Percentiles rank a stretch among this genome's conserved stretches.
Conservation (phyloP, 2,797 vertebrate genomes). For the Anguilla pacifica region DNA sequence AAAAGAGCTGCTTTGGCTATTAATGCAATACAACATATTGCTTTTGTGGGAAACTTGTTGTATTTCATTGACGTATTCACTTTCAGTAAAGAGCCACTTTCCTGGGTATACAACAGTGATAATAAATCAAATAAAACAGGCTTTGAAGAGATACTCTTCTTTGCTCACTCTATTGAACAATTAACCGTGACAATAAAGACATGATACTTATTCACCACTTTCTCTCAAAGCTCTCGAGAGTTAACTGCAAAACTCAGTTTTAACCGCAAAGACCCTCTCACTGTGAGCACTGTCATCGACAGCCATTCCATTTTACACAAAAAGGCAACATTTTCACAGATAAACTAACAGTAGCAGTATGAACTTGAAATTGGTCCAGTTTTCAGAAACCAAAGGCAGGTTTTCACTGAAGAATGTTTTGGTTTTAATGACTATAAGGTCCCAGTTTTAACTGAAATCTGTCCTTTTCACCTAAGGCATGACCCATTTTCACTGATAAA, state of each 20-base stretch:
- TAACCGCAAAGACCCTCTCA: not conserved
- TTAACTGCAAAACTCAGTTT: not conserved
- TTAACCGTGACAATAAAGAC: not conserved
- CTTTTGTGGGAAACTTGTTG: not conserved
- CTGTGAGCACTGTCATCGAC: not conserved
- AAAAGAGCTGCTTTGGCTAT: not conserved
- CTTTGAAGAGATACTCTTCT: not conserved
- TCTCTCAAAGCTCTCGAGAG: not conserved
- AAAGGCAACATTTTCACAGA: not conserved
- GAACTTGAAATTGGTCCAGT: not conserved
- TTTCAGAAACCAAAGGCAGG: not conserved
- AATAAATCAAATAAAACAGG: not conserved
- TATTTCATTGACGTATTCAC: not conserved
- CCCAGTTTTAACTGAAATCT: too few species aligned
- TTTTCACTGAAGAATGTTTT: not conserved
- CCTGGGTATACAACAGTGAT: not conserved
- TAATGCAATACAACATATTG: not conserved
- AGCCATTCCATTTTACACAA: not conserved
- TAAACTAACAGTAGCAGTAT: not conserved
- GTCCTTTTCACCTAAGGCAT: too few species aligned
- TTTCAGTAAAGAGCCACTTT: not conserved
- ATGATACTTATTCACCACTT: not conserved
- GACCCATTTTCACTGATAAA: too few species aligned
- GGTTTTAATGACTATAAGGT: not conserved
- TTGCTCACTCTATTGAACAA: conserved; percentile 10